Base-by-base conservation (phyloP, 2,113 vertebrate species). In the Eudorcas thomsonii region DNA sequence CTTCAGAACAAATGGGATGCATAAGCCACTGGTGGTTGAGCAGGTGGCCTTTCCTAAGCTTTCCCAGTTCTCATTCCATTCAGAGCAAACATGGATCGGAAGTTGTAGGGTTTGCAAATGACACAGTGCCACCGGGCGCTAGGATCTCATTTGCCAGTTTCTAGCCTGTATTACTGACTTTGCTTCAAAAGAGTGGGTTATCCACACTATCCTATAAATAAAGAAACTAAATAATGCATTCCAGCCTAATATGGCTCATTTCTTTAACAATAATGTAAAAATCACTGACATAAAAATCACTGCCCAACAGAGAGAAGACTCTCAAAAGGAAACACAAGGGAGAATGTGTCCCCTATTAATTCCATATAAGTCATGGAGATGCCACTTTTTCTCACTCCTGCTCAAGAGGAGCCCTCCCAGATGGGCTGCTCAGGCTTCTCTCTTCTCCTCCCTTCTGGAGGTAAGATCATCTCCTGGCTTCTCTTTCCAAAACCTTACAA, bases 181-280 rank as follows among this genome's bases (percentile, higher is more conserved):
- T 23, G 59, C 62, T 55, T 81, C 93, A 94, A 98, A 92, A 93
- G 14, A 96, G 23, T 25, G 94, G 45, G 50, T 89, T 96, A 50
- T 91, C 90, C 55, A 57, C 81, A 93, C 60, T 10, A 54, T 80
- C 57, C 96, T 77, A 94, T 93, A 98, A 88, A 48, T 80, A 78
- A 96, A 97, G 64, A 78, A 96, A 48, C 28, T 28, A 89, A 98
- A 95, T 90, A 80, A 98, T 91, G 94, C 91, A 86, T 97, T 92
- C 48, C 50, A 96, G 55, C 54, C 80, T 93, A 89, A 36, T 87
- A 84, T 43, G 71, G 57, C 60, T 98, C 50, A 86, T 95, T 98
- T 97, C 96, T 55, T 94, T 91, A 67, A 96, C 78, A 39, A 96
- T 93, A 12, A 84, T 48, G 67, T 2, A 4, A 89, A 98, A 96